A percentile compares a stretch with the other conserved stretches of the same genome.
These are phyloP conservation scores for Gnathonemus echidnorhynchus DNA, from an alignment of 2,113 vertebrate species.

Conservation along the genomic window DNA sequence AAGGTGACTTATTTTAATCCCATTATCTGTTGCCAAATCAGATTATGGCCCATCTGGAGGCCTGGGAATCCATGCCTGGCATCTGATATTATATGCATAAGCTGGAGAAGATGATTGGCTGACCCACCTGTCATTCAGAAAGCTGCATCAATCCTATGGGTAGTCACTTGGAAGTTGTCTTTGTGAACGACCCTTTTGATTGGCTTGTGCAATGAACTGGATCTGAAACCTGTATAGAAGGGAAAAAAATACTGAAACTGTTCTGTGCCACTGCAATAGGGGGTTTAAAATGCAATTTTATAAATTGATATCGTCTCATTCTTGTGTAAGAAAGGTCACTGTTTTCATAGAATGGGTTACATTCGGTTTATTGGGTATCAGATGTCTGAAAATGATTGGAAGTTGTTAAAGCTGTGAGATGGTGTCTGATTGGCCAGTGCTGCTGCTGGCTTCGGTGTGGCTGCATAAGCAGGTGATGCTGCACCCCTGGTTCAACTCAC, in stretches of 20 bases:
- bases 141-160: neutral
- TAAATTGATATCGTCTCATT: neutral
- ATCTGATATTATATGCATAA: neutral
- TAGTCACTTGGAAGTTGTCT: neutral
- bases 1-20: conserved; percentile 42
- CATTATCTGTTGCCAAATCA: conserved; percentile 33
- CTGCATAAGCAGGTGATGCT: neutral
- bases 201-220: neutral
- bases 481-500: neutral
- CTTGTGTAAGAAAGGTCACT: neutral
- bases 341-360: neutral
- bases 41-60: conserved; percentile 33
- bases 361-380: neutral
- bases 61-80: neutral
- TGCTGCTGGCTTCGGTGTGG: neutral
- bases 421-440: neutral
- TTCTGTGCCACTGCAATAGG: neutral
- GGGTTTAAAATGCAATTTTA: neutral
- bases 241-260: neutral
- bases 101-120: neutral
- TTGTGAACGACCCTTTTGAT: neutral
- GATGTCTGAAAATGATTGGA: neutral
- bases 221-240: neutral
- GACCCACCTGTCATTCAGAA: neutral
- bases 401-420: neutral